phyloP scores from a whole-genome alignment of 2,797 vertebrate genomes.

The Gobio occitaniae region DNA sequence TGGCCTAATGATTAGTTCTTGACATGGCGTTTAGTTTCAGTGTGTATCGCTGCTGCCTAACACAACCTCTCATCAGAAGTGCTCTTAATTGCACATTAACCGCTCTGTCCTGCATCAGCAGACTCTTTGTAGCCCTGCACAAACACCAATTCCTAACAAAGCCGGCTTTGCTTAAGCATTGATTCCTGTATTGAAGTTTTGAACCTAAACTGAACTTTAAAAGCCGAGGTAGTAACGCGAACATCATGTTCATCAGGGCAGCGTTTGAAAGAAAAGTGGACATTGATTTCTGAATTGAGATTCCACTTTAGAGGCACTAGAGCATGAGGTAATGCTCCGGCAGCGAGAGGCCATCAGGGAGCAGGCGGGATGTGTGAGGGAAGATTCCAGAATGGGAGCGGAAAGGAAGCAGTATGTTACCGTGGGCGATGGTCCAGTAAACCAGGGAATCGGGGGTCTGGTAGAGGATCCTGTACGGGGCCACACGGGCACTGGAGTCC shows the following conservation, averaged over 20 bases:
- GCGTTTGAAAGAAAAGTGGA: constrained; percentile 18
- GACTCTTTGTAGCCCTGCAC: neutral
- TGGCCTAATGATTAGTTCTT: neutral
- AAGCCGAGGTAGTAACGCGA: constrained; percentile 19
- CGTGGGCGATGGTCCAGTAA: constrained; percentile 96
- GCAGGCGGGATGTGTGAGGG: constrained; percentile 55
- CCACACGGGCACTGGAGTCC: constrained; percentile 96
- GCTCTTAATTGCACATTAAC: constrained; percentile 11
- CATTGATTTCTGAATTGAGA: constrained; percentile 48
- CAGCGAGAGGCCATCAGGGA: constrained; percentile 58
- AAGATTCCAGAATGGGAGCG: constrained; percentile 39
- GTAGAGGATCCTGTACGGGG: constrained; percentile 96
- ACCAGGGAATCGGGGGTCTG: constrained; percentile 94
- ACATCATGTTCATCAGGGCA: constrained; percentile 25
- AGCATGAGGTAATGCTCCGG: constrained; percentile 69
- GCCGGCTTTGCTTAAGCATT: neutral
- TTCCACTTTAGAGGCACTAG: constrained; percentile 57
- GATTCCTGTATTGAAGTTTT: neutral
- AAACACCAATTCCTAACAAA: neutral
- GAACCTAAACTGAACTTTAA: constrained; percentile 8
- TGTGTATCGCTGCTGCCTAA: neutral
- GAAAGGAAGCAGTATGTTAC: constrained; percentile 70
- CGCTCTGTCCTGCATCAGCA: neutral
- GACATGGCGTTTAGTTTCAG: neutral
- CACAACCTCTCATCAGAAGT: neutral